These are phyloP conservation scores for Drosophila pandora DNA, from an alignment of 1,140 invertebrate species.

Conservation along the genomic window DNA sequence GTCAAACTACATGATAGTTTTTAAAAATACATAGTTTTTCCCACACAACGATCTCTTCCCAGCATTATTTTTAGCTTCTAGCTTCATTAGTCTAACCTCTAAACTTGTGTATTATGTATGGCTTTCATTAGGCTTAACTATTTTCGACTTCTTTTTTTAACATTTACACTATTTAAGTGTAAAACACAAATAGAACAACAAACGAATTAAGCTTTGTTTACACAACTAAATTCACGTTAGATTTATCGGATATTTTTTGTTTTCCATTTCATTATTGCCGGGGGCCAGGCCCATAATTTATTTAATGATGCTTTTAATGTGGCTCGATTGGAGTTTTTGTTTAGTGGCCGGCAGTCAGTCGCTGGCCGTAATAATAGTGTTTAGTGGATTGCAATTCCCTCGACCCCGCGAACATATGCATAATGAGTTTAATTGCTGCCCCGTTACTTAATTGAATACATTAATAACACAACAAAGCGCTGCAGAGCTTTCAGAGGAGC, in stretches of 20 bases:
- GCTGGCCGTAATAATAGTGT: conserved; percentile 42
- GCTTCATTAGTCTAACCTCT: conserved; percentile 33
- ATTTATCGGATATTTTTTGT: conserved; percentile 38
- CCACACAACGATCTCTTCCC: conserved; percentile 5
- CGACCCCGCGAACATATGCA: conserved; percentile 47
- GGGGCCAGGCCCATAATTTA: conserved; percentile 59
- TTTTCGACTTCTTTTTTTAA: conserved; percentile 13
- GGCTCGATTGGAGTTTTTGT: conserved; percentile 45
- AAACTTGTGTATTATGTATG: conserved; percentile 52
- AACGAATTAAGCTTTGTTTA: conserved; percentile 51
- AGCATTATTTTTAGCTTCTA: no score
- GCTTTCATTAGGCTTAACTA: conserved; percentile 39
- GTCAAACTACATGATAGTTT: conserved; percentile 32
- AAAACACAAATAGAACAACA: conserved; percentile 41
- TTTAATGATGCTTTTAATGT: conserved; percentile 72
- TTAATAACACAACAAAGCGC: conserved; percentile 55
- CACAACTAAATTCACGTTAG: conserved; percentile 48
- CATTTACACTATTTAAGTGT: conserved; percentile 10
- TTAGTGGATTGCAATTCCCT: conserved; percentile 44
- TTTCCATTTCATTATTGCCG: conserved; percentile 23
- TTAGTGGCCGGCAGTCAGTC: conserved; percentile 15
- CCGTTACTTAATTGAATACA: conserved; percentile 73
- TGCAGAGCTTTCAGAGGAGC: neutral
- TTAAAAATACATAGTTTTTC: no score
- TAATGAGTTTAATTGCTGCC: conserved; percentile 75